These are phyloP conservation scores for Dysdera silvatica DNA, from an alignment of 1,140 invertebrate species.

Conservation along the genomic window DNA sequence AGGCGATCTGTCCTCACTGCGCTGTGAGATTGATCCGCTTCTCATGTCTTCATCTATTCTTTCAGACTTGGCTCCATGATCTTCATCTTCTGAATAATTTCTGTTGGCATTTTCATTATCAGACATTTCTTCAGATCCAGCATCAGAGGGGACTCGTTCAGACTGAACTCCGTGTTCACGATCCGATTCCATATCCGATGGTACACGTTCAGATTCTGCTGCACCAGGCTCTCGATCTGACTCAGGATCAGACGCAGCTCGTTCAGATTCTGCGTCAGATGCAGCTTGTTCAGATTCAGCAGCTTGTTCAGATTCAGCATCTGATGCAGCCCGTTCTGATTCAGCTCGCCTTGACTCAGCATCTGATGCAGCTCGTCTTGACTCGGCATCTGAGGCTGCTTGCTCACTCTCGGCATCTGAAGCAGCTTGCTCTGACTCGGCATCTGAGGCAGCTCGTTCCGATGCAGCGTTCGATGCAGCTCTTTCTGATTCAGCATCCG, in stretches of 20 bases:
- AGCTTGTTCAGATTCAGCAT: neutral
- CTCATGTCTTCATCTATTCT: too few species aligned
- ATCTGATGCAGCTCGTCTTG: too few species aligned
- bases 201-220: conserved; percentile 1
- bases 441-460: neutral
- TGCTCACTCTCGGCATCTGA: too few species aligned
- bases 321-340: neutral
- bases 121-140: neutral
- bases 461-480: conserved; percentile 1
- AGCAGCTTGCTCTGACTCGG: too few species aligned
- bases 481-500: conserved; percentile 5
- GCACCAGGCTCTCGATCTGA: too few species aligned
- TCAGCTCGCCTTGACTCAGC: conserved; percentile 5
- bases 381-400: too few species aligned
- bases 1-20: conserved; percentile 9
- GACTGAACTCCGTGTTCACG: too few species aligned
- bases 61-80: too few species aligned
- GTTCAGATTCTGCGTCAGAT: too few species aligned
- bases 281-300: too few species aligned
- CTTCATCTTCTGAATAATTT: conserved; percentile 15
- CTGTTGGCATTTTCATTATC: too few species aligned
- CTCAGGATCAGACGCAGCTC: too few species aligned
- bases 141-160: neutral
- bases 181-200: neutral
- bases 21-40: conserved; percentile 1